Base-by-base conservation (phyloP, 2,888 invertebrate species). In the Apodemia hepburni region DNA sequence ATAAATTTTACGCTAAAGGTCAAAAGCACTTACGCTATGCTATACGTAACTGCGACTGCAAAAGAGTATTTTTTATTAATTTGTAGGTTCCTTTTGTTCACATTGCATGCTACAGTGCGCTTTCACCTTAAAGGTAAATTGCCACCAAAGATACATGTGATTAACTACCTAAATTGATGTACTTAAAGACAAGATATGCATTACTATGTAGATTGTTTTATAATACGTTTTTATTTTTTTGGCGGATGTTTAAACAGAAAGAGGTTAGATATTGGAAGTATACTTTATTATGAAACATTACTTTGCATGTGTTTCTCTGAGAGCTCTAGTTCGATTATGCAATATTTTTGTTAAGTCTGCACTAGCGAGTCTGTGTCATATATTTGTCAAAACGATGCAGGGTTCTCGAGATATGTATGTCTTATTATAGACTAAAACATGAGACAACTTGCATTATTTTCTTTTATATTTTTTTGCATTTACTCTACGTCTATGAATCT, bases 91-190 rank as follows among this genome's bases (percentile, higher is more conserved):
- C 12, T 38, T 12, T 0, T 12, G 3, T 38, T 12, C 12, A 38
- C 12, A 4, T 3, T 38, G 12, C 12, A 38, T 4, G 12, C 12
- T 38, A 12, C 11, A 38, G 42, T 42, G 42, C 15, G 38, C 6
- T 42, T 42, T 42, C 42, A 42, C 42, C 42, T 42, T 42, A 5
- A 42, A 12, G 42, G n/a, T 15, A 15, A 42, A 42, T 42, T 42
- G 15, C n/a, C 54, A 54, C 54, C 27, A 27, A 54, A 54, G 54
- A 54, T 54, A 54, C 15, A 54, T 54, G 54, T 54, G 54, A 54
- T 54, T 54, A 54, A 15, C 54, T 54, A 54, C 42, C 42, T 42
- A 54, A 54, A 54, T 54, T 54, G 54, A 54, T 54, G 54, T 54
- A 54, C 54, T 54, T 54, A 54, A 54, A 54, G 51, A 42, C 42